Percentiles rank a stretch among this genome's conserved stretches.
phyloP scores from a whole-genome alignment of 2,113 vertebrate genomes.

The Miniopterus natalensis region DNA sequence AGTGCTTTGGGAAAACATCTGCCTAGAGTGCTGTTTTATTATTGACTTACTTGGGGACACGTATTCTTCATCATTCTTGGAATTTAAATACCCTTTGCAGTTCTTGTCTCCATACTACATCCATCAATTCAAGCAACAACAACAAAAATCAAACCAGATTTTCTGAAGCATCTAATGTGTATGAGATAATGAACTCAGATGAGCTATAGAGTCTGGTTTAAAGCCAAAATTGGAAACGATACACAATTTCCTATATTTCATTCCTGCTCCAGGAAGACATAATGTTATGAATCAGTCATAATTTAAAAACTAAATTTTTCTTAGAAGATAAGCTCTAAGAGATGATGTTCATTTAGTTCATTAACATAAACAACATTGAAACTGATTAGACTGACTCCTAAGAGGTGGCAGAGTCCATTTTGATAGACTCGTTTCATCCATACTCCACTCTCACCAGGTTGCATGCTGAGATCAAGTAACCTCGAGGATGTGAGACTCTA shows the following conservation, averaged over 20 bases:
- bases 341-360: neutral
- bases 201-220: neutral
- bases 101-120: neutral
- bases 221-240: slow-evolving; percentile 25
- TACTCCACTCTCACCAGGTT: neutral
- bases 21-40: neutral
- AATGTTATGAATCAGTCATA: slow-evolving; percentile 50
- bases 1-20: neutral
- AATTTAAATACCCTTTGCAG: neutral
- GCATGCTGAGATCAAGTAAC: neutral
- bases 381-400: neutral
- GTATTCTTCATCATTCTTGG: neutral
- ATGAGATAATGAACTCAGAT: slow-evolving; percentile 1
- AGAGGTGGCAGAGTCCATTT: neutral
- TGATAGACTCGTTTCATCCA: neutral
- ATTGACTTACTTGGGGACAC: neutral
- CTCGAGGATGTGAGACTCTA: neutral
- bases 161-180: neutral
- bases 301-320: slow-evolving; percentile 11
- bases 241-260: slow-evolving; percentile 12
- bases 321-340: neutral
- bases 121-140: neutral
- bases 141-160: neutral
- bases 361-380: neutral
- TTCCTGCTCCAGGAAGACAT: neutral